Conservation (phyloP, 2,797 vertebrate genomes). For the Arctocebus calabarensis region DNA sequence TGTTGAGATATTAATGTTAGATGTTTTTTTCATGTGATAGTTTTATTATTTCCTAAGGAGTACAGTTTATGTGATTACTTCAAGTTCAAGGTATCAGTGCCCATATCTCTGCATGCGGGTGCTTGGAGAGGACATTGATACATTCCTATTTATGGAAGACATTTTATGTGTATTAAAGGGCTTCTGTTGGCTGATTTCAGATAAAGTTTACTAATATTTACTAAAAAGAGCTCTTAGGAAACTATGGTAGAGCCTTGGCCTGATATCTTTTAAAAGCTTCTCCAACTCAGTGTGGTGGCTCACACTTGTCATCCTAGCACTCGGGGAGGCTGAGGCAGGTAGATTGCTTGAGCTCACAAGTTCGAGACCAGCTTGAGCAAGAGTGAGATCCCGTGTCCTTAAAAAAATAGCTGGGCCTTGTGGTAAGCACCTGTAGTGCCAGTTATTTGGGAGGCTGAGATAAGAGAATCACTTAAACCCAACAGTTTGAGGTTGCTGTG, state of each 20-base stretch:
- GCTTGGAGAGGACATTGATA: neutral
- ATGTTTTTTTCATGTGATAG: neutral
- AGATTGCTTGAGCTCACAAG: too few relatives aligned
- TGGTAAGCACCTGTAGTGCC: too few relatives aligned
- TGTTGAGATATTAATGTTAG: constrained; percentile 28
- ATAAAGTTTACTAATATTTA: neutral
- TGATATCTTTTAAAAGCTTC: neutral
- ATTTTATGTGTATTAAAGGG: neutral
- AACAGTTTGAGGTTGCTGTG: too few relatives aligned
- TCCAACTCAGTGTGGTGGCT: neutral
- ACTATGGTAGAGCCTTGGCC: neutral
- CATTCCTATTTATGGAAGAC: neutral
- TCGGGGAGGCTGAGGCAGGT: too few relatives aligned
- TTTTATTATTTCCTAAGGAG: constrained; percentile 20
- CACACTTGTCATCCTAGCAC: too few relatives aligned
- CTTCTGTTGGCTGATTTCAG: neutral
- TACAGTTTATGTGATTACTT: neutral
- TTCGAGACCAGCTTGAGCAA: too few relatives aligned
- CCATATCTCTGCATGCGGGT: neutral
- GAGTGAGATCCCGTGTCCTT: too few relatives aligned
- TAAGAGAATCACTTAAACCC: too few relatives aligned
- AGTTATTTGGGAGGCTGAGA: too few relatives aligned
- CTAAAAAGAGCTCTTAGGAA: constrained; percentile 35
- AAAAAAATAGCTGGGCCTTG: too few relatives aligned
- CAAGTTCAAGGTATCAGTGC: neutral